Conservation (phyloP, 2,113 vertebrate species). For the Mirza zaza region DNA sequence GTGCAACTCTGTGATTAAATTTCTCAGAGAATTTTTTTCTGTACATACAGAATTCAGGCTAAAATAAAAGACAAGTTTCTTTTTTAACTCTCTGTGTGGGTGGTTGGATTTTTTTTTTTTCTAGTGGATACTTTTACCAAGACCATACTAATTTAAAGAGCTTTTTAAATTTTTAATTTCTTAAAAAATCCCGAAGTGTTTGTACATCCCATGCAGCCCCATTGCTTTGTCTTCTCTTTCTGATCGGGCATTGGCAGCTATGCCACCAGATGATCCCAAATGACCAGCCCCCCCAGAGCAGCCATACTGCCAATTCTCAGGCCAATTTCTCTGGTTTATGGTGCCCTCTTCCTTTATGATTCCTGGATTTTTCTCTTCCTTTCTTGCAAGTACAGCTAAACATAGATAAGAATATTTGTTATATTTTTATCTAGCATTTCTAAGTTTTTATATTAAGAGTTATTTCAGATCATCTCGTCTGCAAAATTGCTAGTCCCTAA, state of each 20-base stretch:
- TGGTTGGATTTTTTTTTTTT: not conserved
- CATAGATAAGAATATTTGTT: not conserved
- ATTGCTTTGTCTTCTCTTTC: not conserved
- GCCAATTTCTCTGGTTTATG: not conserved
- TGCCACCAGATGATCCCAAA: accelerated
- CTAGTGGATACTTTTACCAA: not conserved
- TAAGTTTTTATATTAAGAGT: not conserved
- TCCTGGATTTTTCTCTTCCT: not conserved
- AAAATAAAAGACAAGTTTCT: not conserved
- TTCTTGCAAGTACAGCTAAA: not conserved
- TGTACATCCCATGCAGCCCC: accelerated
- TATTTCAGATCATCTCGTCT: not conserved
- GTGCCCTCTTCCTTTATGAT: not conserved
- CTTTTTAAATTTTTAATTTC: no score
- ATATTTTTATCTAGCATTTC: not conserved
- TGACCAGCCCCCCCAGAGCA: not conserved
- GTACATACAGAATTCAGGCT: not conserved
- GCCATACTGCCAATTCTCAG: not conserved
- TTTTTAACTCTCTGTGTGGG: not conserved
- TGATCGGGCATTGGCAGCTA: not conserved
- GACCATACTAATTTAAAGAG: not conserved
- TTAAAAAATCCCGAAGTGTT: no score
- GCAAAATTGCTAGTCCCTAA: not conserved
- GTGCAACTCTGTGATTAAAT: not conserved
- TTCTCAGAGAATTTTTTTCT: not conserved